Conservation (phyloP, 2,113 vertebrate genomes). For the Haemorhous mexicanus region DNA sequence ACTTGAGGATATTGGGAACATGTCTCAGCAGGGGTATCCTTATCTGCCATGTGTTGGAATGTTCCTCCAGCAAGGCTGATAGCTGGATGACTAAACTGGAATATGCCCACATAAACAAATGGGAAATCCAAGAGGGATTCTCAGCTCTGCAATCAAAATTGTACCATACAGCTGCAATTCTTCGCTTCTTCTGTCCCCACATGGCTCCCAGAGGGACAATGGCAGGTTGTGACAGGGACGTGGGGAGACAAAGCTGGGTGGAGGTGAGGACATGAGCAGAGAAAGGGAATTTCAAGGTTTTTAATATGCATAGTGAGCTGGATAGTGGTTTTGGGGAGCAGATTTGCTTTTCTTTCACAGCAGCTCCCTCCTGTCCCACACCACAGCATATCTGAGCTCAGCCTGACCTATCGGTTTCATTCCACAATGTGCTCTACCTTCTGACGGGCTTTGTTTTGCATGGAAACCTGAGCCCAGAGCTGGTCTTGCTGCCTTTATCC, state of each 20-base stretch:
- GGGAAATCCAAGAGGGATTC: not conserved
- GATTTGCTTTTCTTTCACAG: not conserved
- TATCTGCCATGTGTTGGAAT: not conserved
- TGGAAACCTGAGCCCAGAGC: not conserved
- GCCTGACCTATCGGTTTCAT: not conserved
- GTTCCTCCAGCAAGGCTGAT: not conserved
- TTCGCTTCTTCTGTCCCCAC: not conserved
- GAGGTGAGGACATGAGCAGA: not conserved
- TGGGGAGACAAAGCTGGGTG: not conserved
- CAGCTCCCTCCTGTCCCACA: accelerated
- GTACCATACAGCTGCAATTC: not conserved
- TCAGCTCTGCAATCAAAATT: not conserved
- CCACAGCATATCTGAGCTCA: not conserved
- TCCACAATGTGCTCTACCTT: not conserved
- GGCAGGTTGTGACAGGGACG: not conserved
- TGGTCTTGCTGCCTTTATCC: not conserved
- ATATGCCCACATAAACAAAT: not conserved
- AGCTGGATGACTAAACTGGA: not conserved
- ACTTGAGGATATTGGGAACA: not conserved
- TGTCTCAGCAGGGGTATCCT: not conserved
- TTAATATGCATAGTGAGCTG: not conserved
- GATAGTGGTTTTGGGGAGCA: not conserved
- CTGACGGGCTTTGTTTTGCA: not conserved
- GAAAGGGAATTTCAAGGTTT: not conserved
- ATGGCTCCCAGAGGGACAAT: not conserved